Base-by-base conservation (phyloP, 2,888 invertebrate genomes). In the Pachydiplax longipennis region DNA sequence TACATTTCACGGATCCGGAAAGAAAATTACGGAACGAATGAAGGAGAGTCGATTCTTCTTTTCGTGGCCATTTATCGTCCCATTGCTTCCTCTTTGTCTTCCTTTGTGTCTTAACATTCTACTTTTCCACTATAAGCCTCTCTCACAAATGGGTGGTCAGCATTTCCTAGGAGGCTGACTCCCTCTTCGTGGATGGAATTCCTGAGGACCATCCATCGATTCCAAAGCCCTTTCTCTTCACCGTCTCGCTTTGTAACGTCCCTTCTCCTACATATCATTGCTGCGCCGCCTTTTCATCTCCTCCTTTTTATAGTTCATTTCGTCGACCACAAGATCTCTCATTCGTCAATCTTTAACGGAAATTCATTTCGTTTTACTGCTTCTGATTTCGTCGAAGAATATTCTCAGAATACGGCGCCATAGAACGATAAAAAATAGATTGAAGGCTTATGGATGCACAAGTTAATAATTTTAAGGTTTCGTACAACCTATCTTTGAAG, bases 121-220 rank as follows among this genome's bases (percentile, higher is more conserved):
- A 6, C 83, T 53, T 35, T 81, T 37, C 37, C 61, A n/a, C 87
- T 87, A 35, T n/a, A 22, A 35, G 37, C 61, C 37, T 53, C 87
- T 37, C 87, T 87, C 87, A 87, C 87, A 87, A 87, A 87, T 87
- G 87, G 87, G 87, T 61, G 87, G 87, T 87, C 87, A 87, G 87
- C 87, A 87, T 87, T 87, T 87, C 61, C 87, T 87, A 61, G 87
- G 58, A 87, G 87, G 61, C 87, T 87, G 87, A 87, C 87, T 37
- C 35, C 22, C 61, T 35, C 58, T 65, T 61, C 87, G 87, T 87
- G 87, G 87, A 87, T 61, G 87, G 87, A 87, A 87, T 87, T 87
- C 37, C 61, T 87, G 87, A 87, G 87, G 87, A 87, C 87, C 65
- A 87, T 87, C 87, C 87, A 87, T 87, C 87, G 87, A 87, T 87